phyloP scores from a whole-genome alignment of 2,888 invertebrate species.

The Aphelenchoides bicaudatus region DNA sequence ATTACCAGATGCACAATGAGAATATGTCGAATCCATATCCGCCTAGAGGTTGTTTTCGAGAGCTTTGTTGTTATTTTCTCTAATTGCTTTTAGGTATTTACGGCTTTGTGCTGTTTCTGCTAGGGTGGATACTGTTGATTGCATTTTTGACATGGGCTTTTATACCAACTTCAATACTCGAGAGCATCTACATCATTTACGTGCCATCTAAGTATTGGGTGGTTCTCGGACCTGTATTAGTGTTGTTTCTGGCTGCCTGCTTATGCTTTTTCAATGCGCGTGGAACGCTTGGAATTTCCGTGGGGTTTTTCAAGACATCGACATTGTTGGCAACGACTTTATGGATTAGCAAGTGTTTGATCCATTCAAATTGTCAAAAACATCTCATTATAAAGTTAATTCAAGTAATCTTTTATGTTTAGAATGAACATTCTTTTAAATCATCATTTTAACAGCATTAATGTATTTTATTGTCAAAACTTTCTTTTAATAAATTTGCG shows the following conservation, averaged over 20 bases:
- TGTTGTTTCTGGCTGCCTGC: conserved; percentile 35
- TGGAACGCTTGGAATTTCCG: conserved; percentile 45
- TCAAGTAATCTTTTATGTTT: no score
- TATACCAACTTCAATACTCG: conserved; percentile 72
- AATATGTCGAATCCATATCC: no score
- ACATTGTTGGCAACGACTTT: conserved; percentile 39
- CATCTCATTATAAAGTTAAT: no score
- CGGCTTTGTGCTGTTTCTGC: conserved; percentile 79
- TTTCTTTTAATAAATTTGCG: no score
- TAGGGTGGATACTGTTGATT: conserved; percentile 55
- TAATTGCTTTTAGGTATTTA: conserved; percentile 84
- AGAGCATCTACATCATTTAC: conserved; percentile 66
- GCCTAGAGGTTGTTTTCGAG: no score
- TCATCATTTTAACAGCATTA: no score
- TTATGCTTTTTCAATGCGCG: conserved; percentile 39
- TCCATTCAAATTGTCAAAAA: no score
- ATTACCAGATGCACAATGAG: no score
- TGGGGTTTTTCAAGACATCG: conserved; percentile 47
- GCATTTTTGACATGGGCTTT: conserved; percentile 82
- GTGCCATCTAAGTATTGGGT: conserved; percentile 58
- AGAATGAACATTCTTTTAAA: no score
- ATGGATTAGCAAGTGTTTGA: no score
- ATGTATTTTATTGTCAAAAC: no score
- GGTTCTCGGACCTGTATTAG: conserved; percentile 39
- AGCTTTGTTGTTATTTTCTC: no score